Conservation (phyloP, 2,888 invertebrate genomes). For the Scaptodrosophila latifasciaeformis region DNA sequence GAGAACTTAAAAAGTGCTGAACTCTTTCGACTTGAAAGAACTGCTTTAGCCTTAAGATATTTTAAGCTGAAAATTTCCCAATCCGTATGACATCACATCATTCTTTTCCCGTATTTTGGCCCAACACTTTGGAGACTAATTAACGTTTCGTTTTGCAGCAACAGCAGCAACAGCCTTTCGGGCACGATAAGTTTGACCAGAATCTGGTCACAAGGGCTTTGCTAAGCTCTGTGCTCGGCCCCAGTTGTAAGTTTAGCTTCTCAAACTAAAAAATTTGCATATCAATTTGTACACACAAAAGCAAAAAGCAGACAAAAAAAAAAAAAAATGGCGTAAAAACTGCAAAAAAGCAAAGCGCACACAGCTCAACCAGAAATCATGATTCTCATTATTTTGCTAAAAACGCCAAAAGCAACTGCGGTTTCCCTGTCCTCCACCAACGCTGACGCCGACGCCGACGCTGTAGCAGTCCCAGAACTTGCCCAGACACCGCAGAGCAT, state of each 20-base stretch:
- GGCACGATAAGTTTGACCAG: constrained; percentile 4
- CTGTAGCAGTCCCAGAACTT: constrained; percentile 11
- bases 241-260: too few relatives aligned
- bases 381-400: constrained; percentile 70
- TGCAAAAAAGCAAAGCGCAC: constrained; percentile 26
- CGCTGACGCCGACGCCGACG: constrained; percentile 5
- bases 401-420: constrained; percentile 39
- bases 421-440: background rate
- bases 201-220: constrained; percentile 30
- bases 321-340: constrained; percentile 55
- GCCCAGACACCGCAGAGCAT: constrained; percentile 42
- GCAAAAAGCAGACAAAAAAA: constrained; percentile 16
- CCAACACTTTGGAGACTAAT: constrained; percentile 56
- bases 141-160: constrained; percentile 48
- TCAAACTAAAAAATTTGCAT: constrained; percentile 66
- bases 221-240: too few relatives aligned
- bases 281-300: constrained; percentile 65
- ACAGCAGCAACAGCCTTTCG: too few relatives aligned
- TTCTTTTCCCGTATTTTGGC: too few relatives aligned
- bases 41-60: too few relatives aligned
- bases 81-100: too few relatives aligned
- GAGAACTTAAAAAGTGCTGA: too few relatives aligned
- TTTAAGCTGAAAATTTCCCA: too few relatives aligned
- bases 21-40: too few relatives aligned
- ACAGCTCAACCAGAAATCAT: constrained; percentile 61